A percentile compares a stretch with the other conserved stretches of the same genome.
These are phyloP conservation scores for Pyrgilauda ruficollis DNA, from an alignment of 2,113 vertebrate genomes.

Conservation along the genomic window DNA sequence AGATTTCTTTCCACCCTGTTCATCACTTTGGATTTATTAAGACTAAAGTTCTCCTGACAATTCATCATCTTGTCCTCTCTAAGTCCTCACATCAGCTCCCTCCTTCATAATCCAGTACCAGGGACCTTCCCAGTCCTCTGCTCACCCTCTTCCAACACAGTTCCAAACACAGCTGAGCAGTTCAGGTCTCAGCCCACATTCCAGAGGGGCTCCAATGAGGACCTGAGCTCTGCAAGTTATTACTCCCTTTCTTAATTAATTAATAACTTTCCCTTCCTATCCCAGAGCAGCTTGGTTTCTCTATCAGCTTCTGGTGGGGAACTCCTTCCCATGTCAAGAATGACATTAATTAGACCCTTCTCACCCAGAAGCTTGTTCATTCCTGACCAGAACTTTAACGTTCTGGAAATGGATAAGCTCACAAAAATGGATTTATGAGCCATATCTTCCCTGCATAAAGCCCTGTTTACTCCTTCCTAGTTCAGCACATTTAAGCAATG, in stretches of 20 bases:
- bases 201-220: background rate
- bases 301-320: background rate
- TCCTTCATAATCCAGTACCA: rapidly evolving
- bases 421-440: background rate
- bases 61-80: background rate
- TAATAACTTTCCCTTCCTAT: background rate
- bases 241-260: background rate
- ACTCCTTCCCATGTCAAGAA: background rate
- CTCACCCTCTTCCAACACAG: background rate
- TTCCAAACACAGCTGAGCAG: background rate
- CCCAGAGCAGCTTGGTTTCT: background rate
- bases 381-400: background rate
- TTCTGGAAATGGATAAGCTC: background rate
- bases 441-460: background rate
- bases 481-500: rapidly evolving
- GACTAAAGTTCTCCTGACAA: background rate
- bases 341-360: background rate
- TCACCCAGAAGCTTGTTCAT: background rate
- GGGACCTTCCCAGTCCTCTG: background rate
- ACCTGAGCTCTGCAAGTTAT: background rate
- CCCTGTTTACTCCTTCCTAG: background rate
- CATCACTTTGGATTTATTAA: background rate
- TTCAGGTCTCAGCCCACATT: background rate
- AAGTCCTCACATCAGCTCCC: background rate
- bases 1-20: background rate